phyloP scores from a whole-genome alignment of 2,113 vertebrate genomes.

The Centropus bengalensis region DNA sequence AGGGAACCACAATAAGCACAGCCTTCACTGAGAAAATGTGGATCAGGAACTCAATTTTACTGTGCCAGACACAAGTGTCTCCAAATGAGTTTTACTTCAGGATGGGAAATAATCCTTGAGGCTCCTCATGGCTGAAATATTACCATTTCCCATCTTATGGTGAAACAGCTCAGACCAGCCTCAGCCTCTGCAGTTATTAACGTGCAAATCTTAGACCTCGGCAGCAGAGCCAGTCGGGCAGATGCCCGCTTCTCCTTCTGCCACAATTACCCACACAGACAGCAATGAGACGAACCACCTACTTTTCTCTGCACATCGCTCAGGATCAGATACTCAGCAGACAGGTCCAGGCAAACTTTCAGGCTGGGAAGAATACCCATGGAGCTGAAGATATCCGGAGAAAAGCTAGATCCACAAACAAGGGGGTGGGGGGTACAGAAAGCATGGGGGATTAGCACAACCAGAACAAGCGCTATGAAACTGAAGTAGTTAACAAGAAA shows the following conservation, averaged over 20 bases:
- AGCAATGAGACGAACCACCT: conserved; percentile 6
- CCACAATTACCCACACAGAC: background rate
- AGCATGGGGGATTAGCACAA: background rate
- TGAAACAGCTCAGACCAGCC: background rate
- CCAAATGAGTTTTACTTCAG: background rate
- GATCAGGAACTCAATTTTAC: background rate
- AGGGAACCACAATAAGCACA: background rate
- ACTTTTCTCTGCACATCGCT: conserved; percentile 97
- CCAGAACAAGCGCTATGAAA: background rate
- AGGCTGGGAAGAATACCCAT: conserved; percentile 86
- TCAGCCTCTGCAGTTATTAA: background rate
- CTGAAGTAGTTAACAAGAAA: background rate
- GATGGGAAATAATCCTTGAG: background rate
- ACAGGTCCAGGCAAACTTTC: conserved; percentile 94
- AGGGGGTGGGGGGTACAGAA: background rate
- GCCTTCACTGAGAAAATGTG: accelerated
- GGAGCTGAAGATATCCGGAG: conserved; percentile 90
- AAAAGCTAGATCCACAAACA: conserved; percentile 81
- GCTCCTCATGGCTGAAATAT: background rate
- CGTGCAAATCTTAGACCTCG: background rate
- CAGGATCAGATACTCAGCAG: conserved; percentile 93
- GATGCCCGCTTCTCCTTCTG: background rate
- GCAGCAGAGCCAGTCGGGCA: background rate
- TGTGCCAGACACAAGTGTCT: background rate
- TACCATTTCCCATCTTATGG: background rate